Conservation (phyloP, 2,113 vertebrate species). For the Oxygymnocypris stewartii region DNA sequence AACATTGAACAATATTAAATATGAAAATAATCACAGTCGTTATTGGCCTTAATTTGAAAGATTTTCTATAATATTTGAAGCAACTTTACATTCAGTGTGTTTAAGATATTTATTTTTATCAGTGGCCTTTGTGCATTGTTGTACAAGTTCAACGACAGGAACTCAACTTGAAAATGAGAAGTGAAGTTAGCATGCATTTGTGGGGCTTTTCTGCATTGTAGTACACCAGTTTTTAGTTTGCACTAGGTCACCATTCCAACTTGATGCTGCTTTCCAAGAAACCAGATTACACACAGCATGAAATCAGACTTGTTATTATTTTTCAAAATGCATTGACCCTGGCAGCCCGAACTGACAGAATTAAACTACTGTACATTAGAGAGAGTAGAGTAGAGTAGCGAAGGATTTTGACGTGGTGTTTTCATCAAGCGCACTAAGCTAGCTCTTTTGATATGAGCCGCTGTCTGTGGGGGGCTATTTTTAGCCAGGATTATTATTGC, state of each 20-base stretch:
- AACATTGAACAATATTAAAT: not conserved
- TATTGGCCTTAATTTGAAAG: not conserved
- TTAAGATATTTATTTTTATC: not conserved
- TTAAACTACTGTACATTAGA: slow-evolving; percentile 26
- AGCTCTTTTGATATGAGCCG: slow-evolving; percentile 41
- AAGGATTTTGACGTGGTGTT: slow-evolving; percentile 21
- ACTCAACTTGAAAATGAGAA: not conserved
- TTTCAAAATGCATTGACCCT: slow-evolving; percentile 13
- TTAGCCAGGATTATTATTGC: slow-evolving; percentile 59
- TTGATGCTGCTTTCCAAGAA: not conserved
- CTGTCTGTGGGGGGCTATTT: slow-evolving; percentile 47
- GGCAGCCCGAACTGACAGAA: not conserved
- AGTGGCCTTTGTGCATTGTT: not conserved
- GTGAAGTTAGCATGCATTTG: not conserved
- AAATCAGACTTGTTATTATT: not conserved
- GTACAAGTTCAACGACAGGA: not conserved
- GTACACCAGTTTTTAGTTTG: not conserved
- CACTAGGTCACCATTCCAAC: not conserved
- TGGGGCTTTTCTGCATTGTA: not conserved
- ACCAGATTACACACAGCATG: not conserved
- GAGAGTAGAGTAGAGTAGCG: not conserved
- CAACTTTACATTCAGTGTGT: not conserved
- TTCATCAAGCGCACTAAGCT: slow-evolving; percentile 29
- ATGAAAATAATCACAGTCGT: not conserved
- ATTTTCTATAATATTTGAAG: not conserved